These are phyloP conservation scores for Emydoidea blandingii DNA, from an alignment of 2,797 vertebrate species.

Conservation along the genomic window DNA sequence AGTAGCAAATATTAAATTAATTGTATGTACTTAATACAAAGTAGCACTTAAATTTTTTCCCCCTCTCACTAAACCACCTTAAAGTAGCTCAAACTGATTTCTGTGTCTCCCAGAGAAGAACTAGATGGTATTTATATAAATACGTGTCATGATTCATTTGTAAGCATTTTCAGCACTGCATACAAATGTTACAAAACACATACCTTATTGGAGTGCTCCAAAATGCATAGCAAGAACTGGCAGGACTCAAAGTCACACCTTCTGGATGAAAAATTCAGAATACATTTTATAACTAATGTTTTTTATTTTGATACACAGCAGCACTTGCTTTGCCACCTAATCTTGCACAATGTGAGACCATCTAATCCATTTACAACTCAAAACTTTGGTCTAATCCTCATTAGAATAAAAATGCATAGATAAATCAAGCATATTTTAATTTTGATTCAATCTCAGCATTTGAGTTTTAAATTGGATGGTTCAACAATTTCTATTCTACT, in stretches of 20 bases:
- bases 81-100: background rate
- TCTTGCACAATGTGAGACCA: constrained; percentile 19
- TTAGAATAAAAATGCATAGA: constrained; percentile 51
- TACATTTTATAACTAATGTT: background rate
- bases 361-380: constrained; percentile 3
- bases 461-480: constrained; percentile 57
- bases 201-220: background rate
- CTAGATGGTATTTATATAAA: background rate
- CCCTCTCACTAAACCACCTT: background rate
- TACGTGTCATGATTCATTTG: background rate
- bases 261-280: background rate
- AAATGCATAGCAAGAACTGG: background rate
- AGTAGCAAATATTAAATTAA: background rate
- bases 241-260: background rate
- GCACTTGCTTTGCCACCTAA: constrained; percentile 7
- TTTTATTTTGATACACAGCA: constrained; percentile 1
- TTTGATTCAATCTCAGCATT: constrained; percentile 49
- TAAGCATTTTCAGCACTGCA: background rate
- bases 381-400: constrained; percentile 38
- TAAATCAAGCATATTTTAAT: constrained; percentile 44
- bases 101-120: background rate
- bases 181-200: background rate
- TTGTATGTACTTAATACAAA: background rate
- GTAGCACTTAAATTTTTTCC: background rate
- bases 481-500: constrained; percentile 60